Conservation (phyloP, 2,888 invertebrate species). For the Platycnemis pennipes region DNA sequence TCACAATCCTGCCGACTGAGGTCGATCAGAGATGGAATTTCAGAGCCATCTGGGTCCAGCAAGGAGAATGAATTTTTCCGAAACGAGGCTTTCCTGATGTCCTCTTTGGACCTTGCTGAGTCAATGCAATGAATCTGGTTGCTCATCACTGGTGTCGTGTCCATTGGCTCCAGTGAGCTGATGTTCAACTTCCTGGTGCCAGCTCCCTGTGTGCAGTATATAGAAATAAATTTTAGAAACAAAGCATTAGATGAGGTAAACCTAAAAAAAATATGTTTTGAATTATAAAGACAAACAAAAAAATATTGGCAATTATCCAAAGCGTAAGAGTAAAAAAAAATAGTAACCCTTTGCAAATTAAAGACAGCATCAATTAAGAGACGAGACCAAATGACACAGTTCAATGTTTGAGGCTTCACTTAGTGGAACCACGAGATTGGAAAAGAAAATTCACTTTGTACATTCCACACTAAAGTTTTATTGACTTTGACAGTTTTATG, state of each 20-base stretch:
- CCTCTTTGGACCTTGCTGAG: neutral
- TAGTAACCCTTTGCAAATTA: too few relatives aligned
- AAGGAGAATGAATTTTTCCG: constrained; percentile 78
- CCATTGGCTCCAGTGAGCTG: constrained; percentile 2
- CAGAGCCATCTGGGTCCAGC: constrained; percentile 78
- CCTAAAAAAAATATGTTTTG: too few relatives aligned
- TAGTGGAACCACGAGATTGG: too few relatives aligned
- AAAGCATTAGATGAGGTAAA: neutral
- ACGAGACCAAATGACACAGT: too few relatives aligned
- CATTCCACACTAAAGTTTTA: too few relatives aligned
- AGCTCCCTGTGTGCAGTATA: neutral
- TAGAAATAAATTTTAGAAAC: neutral
- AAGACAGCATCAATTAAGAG: too few relatives aligned
- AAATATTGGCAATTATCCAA: too few relatives aligned
- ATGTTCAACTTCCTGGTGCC: constrained; percentile 53
- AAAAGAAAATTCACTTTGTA: too few relatives aligned
- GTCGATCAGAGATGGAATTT: constrained; percentile 79
- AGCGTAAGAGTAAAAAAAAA: too few relatives aligned
- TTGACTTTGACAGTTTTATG: too few relatives aligned
- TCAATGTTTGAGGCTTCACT: too few relatives aligned
- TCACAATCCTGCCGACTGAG: constrained; percentile 81
- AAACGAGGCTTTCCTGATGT: constrained; percentile 74
- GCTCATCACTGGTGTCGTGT: constrained; percentile 15
- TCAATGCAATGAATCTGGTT: constrained; percentile 38
- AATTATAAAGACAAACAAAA: too few relatives aligned